Evolutionary conservation across 2,113 vertebrate species (phyloP).

Genomic region (Dasyprocta punctata): DNA sequence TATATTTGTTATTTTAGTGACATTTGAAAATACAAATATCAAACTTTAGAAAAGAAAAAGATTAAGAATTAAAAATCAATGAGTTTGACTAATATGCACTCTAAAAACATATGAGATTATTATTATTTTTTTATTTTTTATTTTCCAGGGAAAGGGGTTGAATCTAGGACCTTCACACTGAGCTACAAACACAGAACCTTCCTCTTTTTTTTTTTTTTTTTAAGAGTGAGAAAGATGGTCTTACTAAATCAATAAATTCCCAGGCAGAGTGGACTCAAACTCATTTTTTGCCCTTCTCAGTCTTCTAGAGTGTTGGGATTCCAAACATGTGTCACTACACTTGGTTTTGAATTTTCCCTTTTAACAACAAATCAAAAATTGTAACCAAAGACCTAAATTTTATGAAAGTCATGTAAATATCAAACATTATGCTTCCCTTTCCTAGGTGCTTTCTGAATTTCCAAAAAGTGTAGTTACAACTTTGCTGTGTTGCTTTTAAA

Average conservation of each 20-base stretch:
- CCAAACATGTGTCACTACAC: too few relatives aligned
- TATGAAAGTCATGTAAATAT: background rate
- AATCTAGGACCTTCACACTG: background rate
- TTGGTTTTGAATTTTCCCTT: background rate
- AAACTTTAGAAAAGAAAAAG: background rate
- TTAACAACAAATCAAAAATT: background rate
- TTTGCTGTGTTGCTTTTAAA: background rate
- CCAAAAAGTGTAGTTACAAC: background rate
- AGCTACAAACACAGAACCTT: background rate
- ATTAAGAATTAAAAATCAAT: background rate
- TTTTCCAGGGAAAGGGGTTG: background rate
- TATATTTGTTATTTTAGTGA: background rate
- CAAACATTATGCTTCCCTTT: background rate
- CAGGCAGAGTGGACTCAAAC: background rate
- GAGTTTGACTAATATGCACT: background rate
- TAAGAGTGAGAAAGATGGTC: background rate
- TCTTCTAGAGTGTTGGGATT: background rate
- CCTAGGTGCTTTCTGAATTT: background rate
- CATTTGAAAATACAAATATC: background rate
- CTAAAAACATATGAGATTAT: background rate
- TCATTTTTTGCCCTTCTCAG: background rate
- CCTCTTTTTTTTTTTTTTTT: background rate
- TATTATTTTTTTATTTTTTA: background rate
- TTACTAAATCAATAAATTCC: background rate
- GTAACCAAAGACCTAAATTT: background rate